These are phyloP conservation scores for Salpingus planirostris DNA, from an alignment of 2,888 invertebrate genomes.

Conservation along the genomic window DNA sequence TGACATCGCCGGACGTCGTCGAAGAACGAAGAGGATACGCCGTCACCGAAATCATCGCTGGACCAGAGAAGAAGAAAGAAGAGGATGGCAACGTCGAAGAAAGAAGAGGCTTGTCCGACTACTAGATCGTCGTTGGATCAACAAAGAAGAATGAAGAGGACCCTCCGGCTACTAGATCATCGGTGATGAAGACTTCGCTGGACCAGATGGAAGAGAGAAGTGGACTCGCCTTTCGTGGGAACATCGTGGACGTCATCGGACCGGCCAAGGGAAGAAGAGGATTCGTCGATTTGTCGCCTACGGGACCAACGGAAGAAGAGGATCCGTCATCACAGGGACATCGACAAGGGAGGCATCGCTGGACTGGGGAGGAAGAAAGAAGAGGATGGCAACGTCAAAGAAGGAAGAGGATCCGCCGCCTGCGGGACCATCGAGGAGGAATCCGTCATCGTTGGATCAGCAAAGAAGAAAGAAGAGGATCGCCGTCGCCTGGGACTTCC, in stretches of 20 bases:
- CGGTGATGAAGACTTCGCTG: too few relatives aligned
- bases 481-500: too few relatives aligned
- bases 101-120: too few relatives aligned
- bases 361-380: neutral
- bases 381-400: slow-evolving; percentile 15
- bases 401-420: slow-evolving; percentile 2
- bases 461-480: slow-evolving; percentile 1
- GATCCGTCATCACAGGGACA: neutral
- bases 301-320: slow-evolving; percentile 42
- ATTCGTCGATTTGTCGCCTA: slow-evolving; percentile 20
- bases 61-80: slow-evolving; percentile 4
- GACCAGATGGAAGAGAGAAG: slow-evolving; percentile 3
- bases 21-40: slow-evolving; percentile 4
- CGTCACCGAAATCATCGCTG: slow-evolving; percentile 1
- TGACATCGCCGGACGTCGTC: too few relatives aligned
- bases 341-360: neutral
- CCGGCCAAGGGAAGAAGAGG: slow-evolving; percentile 44
- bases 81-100: slow-evolving; percentile 1
- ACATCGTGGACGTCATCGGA: too few relatives aligned
- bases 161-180: neutral
- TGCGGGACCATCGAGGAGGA: neutral
- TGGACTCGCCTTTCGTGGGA: too few relatives aligned
- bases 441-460: neutral
- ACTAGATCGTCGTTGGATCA: too few relatives aligned
- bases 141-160: slow-evolving; percentile 1